Percentiles rank a stretch among this genome's conserved stretches.
Conservation (phyloP, 2,888 invertebrate genomes). For the Serrognathus titanus region DNA sequence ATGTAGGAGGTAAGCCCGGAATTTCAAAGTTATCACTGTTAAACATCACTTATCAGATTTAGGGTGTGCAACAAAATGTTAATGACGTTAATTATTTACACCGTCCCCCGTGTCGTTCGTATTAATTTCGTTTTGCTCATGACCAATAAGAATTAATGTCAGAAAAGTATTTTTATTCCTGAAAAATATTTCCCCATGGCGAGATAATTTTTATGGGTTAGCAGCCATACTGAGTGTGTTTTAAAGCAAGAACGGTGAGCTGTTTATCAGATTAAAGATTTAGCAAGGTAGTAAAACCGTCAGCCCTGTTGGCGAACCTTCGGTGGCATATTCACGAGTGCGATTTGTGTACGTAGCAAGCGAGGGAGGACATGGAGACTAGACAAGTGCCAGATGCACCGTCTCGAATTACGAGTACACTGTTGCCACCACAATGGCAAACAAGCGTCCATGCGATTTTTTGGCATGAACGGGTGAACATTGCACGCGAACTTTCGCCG, state of each 20-base stretch:
- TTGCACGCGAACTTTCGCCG: slow-evolving; percentile 2
- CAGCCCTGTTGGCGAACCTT: slow-evolving; percentile 29
- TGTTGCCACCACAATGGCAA: slow-evolving; percentile 16
- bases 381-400: slow-evolving; percentile 23
- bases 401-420: slow-evolving; percentile 14
- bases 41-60: too few relatives aligned
- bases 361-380: slow-evolving; percentile 23
- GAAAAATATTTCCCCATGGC: not conserved
- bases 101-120: too few relatives aligned
- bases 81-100: too few relatives aligned
- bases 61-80: too few relatives aligned
- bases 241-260: slow-evolving; percentile 8
- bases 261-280: slow-evolving; percentile 26
- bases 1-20: too few relatives aligned
- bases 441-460: slow-evolving; percentile 15
- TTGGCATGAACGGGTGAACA: slow-evolving; percentile 3
- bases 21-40: too few relatives aligned
- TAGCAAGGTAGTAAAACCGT: slow-evolving; percentile 29
- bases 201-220: slow-evolving; percentile 3
- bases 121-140: too few relatives aligned
- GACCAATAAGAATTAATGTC: too few relatives aligned
- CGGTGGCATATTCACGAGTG: slow-evolving; percentile 33
- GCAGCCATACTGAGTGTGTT: slow-evolving; percentile 5
- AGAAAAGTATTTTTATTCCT: too few relatives aligned
- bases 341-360: slow-evolving; percentile 31